phyloP scores from a whole-genome alignment of 1,140 invertebrate genomes.

The Apocrypta bakeri region DNA sequence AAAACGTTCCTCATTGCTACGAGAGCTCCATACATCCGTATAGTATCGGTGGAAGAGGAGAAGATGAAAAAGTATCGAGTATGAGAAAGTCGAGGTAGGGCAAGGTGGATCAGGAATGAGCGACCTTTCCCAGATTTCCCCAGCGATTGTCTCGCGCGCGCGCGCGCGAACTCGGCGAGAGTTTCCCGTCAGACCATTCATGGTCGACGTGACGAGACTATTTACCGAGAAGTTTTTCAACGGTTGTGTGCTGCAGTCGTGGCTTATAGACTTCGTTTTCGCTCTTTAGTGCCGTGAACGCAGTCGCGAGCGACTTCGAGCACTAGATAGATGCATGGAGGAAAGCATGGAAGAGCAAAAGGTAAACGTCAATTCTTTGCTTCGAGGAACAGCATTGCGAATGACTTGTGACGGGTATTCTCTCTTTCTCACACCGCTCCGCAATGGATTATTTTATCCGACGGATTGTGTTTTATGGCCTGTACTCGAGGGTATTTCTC shows the following conservation, averaged over 20 bases:
- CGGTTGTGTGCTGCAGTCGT: too few relatives aligned
- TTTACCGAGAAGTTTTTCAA: constrained; percentile 56
- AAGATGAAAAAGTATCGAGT: constrained; percentile 2
- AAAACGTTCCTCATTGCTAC: neutral
- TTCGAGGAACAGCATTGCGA: constrained; percentile 1
- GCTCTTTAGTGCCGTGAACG: constrained; percentile 3
- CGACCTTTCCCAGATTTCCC: constrained; percentile 71
- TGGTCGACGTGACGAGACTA: constrained; percentile 73
- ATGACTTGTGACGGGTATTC: constrained; percentile 1
- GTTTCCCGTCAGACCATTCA: constrained; percentile 70
- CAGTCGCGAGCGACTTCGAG: too few relatives aligned
- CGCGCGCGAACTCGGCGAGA: constrained; percentile 34
- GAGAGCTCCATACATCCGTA: neutral
- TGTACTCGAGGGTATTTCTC: neutral
- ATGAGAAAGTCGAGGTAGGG: neutral
- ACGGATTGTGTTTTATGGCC: neutral
- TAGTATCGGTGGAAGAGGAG: neutral
- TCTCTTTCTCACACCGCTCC: neutral
- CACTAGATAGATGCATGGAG: neutral
- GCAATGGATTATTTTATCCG: neutral
- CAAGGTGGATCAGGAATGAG: constrained; percentile 57
- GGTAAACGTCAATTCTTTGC: constrained; percentile 26
- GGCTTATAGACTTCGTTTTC: constrained; percentile 40
- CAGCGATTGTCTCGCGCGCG: constrained; percentile 70
- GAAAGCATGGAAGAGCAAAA: neutral